Evolutionary conservation across 1,140 invertebrate species (phyloP), one percentile per base, ranked within the genome.

Genomic region (Drosophila arizonae): DNA sequence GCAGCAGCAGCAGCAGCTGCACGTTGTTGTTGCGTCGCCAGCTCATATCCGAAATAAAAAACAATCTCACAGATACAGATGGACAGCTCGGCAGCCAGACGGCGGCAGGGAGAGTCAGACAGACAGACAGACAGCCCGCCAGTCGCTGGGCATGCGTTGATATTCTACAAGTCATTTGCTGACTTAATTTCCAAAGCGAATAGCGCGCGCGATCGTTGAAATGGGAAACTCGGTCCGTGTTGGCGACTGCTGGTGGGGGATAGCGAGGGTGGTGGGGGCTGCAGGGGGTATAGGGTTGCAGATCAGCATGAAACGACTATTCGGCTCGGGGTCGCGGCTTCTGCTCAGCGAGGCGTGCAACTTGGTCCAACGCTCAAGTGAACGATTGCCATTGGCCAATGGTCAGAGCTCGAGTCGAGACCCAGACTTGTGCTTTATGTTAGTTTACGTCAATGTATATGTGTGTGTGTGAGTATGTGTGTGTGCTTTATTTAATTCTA

Each of bases 151-250:
- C 72, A 67, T 81, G 68, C 79, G 72, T 65, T 74, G 76, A 82
- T 82, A 74, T 87, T 90, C 89, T 90, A 90, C 89, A 90, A 90
- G 89, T 90, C 85, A 90, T 90, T 90, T 90, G 81, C 79, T 79
- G 81, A 90, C 89, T 90, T 90, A 90, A 90, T 90, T 90, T 84
- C 70, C 74, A 88, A 73, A 76, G 79, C 84, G 81, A 85, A 80
- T 80, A 72, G 66, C 67, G 67, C 52, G 57, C 58, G 63, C 64
- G 58, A 66, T 66, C 75, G 43, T 62, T 69, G 36, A 39, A 61
- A 28, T 60, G 65, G 60, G 66, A 50, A 69, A 64, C 73, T 39
- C 10, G 36, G 36, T 39, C 36, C 36, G 36, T 11, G 36, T 9
- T 39, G 36, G 36, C 10, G 36, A 10, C 8, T 36, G 46, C 11